phyloP scores from a whole-genome alignment of 1,140 invertebrate species.

The Triops cancriformis region DNA sequence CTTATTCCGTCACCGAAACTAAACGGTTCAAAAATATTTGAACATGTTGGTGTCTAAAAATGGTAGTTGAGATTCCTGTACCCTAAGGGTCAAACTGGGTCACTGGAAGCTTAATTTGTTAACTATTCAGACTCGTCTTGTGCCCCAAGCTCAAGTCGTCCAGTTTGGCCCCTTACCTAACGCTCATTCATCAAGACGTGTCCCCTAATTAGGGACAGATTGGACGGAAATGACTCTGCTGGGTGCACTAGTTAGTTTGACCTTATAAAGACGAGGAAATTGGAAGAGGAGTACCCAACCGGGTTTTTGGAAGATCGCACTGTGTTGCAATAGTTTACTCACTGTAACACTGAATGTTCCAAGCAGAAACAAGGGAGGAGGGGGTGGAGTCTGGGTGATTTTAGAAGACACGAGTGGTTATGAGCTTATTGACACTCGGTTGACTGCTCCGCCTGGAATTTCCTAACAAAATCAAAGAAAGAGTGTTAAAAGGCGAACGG shows the following conservation, averaged over 20 bases:
- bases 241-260: background rate
- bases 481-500: background rate
- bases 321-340: background rate
- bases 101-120: background rate
- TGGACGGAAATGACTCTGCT: constrained; percentile 4
- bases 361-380: background rate
- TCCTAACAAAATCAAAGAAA: background rate
- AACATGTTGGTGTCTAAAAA: background rate
- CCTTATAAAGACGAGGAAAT: background rate
- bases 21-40: background rate
- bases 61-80: background rate
- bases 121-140: background rate
- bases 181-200: background rate
- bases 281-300: background rate
- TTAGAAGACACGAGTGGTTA: background rate
- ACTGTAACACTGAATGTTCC: background rate
- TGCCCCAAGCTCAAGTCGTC: background rate
- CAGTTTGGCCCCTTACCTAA: background rate
- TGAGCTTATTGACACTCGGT: background rate
- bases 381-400: background rate
- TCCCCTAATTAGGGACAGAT: background rate
- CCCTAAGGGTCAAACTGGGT: background rate
- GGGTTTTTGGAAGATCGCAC: background rate
- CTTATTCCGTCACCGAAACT: background rate
- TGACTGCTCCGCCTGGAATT: background rate